phyloP scores from a whole-genome alignment of 2,797 vertebrate genomes.

The Tragelaphus oryx region DNA sequence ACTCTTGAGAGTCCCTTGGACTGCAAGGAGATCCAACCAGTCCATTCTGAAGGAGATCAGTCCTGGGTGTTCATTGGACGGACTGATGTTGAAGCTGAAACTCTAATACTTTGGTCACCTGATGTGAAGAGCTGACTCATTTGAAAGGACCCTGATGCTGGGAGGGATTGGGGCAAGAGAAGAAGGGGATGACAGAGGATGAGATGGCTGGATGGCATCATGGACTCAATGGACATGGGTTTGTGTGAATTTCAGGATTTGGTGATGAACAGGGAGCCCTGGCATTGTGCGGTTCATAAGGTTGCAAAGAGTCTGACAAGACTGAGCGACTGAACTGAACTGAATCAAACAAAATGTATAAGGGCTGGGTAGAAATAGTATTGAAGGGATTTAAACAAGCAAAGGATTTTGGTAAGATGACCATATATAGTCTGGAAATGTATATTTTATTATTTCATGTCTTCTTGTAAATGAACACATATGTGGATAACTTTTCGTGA shows the following conservation, averaged over 20 bases:
- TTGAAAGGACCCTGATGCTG: not conserved
- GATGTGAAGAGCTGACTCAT: not conserved
- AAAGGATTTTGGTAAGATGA: not conserved
- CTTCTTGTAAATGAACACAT: not conserved
- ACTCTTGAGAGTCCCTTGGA: not conserved
- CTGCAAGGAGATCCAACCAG: not conserved
- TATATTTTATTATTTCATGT: not conserved
- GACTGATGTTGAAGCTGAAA: not conserved
- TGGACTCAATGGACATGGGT: not conserved
- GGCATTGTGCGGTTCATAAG: not conserved
- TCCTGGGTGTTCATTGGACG: not conserved
- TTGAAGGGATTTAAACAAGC: not conserved
- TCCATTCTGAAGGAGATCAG: not conserved
- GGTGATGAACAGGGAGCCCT: not conserved
- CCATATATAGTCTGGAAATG: not conserved
- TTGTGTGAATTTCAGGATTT: not conserved
- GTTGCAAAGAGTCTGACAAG: fast-evolving
- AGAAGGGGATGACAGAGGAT: not conserved
- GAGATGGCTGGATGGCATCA: not conserved
- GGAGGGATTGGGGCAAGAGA: not conserved
- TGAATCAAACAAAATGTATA: fast-evolving
- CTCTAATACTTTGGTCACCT: not conserved
- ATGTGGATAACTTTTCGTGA: not conserved
- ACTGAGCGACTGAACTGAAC: fast-evolving
- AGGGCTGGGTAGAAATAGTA: fast-evolving